Evolutionary conservation across 2,888 invertebrate genomes (phyloP).

Genomic region (Luperina testacea): DNA sequence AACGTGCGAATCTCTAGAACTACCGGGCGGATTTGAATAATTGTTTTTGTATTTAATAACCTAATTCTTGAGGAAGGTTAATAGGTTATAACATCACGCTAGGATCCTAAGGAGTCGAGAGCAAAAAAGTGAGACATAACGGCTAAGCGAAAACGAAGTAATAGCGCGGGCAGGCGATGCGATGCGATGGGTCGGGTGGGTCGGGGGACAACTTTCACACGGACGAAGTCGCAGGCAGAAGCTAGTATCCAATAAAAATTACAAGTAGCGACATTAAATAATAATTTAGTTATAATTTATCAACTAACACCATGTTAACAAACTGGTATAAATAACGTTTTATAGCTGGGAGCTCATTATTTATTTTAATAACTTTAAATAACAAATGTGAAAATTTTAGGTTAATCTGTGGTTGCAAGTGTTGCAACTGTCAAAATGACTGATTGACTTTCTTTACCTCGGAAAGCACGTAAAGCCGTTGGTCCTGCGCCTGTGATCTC

Average conservation of each 20-base stretch:
- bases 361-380: conserved; percentile 35
- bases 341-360: conserved; percentile 28
- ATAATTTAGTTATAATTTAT: conserved; percentile 49
- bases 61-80: too few relatives aligned
- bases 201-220: too few relatives aligned
- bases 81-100: neutral
- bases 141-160: too few relatives aligned
- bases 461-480: too few relatives aligned
- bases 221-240: neutral
- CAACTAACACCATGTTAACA: conserved; percentile 43
- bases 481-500: too few relatives aligned
- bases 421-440: conserved; percentile 7
- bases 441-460: neutral
- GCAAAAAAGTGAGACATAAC: neutral
- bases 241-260: conserved; percentile 41
- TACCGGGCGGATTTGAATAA: too few relatives aligned
- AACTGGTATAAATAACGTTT: conserved; percentile 47
- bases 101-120: neutral
- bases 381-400: neutral
- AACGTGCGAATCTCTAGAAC: neutral
- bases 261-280: conserved; percentile 30
- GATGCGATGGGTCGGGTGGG: too few relatives aligned
- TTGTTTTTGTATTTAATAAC: too few relatives aligned
- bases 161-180: too few relatives aligned
- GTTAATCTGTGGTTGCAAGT: neutral